These are phyloP conservation scores for Natrix natrix DNA, from an alignment of 2,797 vertebrate species.

Conservation along the genomic window DNA sequence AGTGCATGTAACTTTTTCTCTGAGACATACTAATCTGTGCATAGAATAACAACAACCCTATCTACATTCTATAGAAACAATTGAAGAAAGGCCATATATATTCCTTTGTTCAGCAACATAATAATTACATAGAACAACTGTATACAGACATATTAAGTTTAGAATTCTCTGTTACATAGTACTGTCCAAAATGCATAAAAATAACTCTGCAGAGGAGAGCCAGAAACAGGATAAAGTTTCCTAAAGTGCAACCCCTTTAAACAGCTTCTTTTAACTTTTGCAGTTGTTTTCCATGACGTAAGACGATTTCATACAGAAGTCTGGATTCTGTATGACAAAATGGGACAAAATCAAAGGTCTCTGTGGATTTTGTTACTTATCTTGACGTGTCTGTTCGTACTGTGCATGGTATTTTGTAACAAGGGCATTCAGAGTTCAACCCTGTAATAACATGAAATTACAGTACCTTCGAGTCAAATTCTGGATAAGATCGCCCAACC, in stretches of 20 bases:
- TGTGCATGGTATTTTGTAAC: neutral
- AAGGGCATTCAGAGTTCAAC: neutral
- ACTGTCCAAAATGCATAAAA: neutral
- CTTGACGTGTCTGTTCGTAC: neutral
- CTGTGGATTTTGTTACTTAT: neutral
- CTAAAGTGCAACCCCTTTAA: neutral
- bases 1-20: too few species aligned
- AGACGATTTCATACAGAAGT: neutral
- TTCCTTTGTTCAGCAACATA: neutral
- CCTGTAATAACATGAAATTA: neutral
- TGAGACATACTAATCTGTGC: neutral
- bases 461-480: conserved; percentile 72
- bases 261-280: neutral
- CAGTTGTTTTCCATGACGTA: neutral
- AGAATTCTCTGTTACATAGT: neutral
- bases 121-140: neutral
- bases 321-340: neutral
- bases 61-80: neutral
- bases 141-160: neutral
- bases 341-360: neutral
- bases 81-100: neutral
- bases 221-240: neutral
- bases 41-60: neutral
- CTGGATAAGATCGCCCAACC: conserved; percentile 72
- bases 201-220: neutral